phyloP scores from a whole-genome alignment of 2,113 vertebrate genomes.

The Myodes glareolus region DNA sequence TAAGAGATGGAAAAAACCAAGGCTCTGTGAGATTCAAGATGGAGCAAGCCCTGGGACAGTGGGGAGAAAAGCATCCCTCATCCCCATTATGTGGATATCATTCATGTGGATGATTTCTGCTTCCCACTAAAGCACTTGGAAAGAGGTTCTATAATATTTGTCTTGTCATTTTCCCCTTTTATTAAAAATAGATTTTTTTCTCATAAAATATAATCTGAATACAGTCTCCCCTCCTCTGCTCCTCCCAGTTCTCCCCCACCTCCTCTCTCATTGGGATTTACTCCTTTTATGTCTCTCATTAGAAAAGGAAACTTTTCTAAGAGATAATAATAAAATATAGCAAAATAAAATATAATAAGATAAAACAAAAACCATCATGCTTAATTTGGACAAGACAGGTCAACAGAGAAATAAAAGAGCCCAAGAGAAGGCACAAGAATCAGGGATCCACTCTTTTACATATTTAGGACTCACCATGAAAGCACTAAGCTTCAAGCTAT shows the following conservation, averaged over 20 bases:
- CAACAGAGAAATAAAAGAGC: background rate
- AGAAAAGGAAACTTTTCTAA: background rate
- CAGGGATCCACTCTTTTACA: background rate
- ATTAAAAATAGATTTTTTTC: background rate
- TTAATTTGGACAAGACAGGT: background rate
- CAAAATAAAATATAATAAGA: background rate
- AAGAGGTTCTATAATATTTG: background rate
- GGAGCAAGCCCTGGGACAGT: background rate
- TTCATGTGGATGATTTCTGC: background rate
- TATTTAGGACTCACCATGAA: background rate
- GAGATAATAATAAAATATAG: background rate
- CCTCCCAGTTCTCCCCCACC: background rate
- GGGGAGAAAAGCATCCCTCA: background rate
- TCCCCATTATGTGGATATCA: background rate
- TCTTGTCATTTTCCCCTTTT: background rate
- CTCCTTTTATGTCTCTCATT: background rate
- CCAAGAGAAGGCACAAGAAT: background rate
- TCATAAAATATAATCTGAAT: background rate
- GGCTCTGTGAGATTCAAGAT: background rate
- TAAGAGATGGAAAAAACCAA: background rate
- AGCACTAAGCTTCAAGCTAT: background rate
- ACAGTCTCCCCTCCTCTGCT: background rate
- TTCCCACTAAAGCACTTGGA: background rate
- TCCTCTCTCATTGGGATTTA: background rate
- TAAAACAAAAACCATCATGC: background rate